Conservation (phyloP, 2,888 invertebrate genomes). For the Crioceris asparagi region DNA sequence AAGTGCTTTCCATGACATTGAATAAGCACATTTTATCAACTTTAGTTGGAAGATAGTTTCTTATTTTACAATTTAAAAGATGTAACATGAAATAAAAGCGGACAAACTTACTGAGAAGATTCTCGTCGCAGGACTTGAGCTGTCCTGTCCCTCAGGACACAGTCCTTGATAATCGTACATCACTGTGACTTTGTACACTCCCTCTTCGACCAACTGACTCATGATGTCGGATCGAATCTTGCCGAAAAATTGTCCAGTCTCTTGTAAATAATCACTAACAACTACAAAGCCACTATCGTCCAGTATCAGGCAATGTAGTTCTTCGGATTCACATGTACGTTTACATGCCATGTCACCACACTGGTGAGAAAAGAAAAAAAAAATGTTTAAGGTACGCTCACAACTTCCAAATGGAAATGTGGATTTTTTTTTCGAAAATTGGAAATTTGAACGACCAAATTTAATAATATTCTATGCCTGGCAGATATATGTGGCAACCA, state of each 20-base stretch:
- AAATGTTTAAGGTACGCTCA: too few relatives aligned
- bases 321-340: constrained; percentile 52
- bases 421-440: too few relatives aligned
- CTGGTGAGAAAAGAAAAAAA: constrained; percentile 12
- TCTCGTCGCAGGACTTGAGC: constrained; percentile 40
- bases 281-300: constrained; percentile 86
- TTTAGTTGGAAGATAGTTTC: neutral
- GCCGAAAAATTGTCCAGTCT: constrained; percentile 80
- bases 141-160: constrained; percentile 61
- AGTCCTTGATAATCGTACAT: constrained; percentile 86
- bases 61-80: neutral
- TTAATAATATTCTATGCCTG: too few relatives aligned
- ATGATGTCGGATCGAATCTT: constrained; percentile 63
- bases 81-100: neutral
- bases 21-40: neutral
- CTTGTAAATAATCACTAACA: constrained; percentile 50
- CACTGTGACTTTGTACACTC: constrained; percentile 63
- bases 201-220: constrained; percentile 61
- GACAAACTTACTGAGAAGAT: constrained; percentile 29
- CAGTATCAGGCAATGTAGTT: constrained; percentile 70
- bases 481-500: too few relatives aligned
- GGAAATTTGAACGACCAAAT: too few relatives aligned
- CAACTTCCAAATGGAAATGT: too few relatives aligned
- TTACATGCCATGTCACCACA: constrained; percentile 35
- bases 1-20: too few relatives aligned